phyloP scores from a whole-genome alignment of 2,797 vertebrate species.

The Galago senegalensis region DNA sequence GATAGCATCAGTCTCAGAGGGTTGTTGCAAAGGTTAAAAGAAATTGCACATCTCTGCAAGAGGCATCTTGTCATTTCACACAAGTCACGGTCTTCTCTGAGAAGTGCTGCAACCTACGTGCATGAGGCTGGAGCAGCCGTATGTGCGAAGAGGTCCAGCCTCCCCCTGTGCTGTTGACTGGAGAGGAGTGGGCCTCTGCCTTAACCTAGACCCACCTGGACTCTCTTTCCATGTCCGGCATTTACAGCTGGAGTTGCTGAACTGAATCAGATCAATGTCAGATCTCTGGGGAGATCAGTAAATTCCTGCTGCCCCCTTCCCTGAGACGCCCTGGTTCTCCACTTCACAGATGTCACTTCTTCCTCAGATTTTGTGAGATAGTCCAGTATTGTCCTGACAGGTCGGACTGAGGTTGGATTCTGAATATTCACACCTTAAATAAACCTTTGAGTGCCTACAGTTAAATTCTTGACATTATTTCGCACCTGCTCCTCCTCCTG shows the following conservation, averaged over 20 bases:
- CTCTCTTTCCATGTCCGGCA: background rate
- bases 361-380: background rate
- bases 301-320: background rate
- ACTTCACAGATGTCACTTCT: background rate
- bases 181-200: background rate
- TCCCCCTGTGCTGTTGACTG: background rate
- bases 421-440: background rate
- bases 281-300: background rate
- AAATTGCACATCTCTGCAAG: background rate
- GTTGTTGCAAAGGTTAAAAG: background rate
- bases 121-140: background rate
- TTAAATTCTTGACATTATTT: background rate
- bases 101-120: background rate
- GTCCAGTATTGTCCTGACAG: background rate
- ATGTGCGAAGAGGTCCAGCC: background rate
- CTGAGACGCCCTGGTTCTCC: background rate
- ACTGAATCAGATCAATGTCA: background rate
- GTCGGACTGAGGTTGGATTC: background rate
- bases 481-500: background rate
- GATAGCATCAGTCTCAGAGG: background rate
- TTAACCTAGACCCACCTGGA: background rate
- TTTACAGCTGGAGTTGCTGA: background rate
- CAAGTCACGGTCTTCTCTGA: background rate
- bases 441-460: background rate
- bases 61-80: background rate